A percentile compares a stretch with the other conserved stretches of the same genome.
Evolutionary conservation across 2,113 vertebrate genomes (phyloP).

Genomic region (Ammospiza nelsoni): DNA sequence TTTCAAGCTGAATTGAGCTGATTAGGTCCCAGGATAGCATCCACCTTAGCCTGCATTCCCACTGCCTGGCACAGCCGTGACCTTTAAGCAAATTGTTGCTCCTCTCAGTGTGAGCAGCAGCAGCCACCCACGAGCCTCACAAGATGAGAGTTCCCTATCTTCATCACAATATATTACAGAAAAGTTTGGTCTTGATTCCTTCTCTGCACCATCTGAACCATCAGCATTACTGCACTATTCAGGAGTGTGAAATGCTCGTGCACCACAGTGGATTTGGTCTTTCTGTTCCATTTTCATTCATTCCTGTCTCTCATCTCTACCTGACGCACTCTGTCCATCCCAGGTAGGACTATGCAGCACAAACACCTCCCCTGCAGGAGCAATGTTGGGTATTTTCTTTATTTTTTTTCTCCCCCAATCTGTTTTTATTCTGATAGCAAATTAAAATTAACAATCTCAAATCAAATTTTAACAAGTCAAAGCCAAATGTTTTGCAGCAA

Average conservation of each 20-base stretch:
- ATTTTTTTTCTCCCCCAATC: accelerated
- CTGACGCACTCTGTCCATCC: background rate
- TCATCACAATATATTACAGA: background rate
- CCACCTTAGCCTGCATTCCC: constrained; percentile 54
- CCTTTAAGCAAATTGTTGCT: constrained; percentile 47
- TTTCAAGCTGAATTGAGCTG: constrained; percentile 56
- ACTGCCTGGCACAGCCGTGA: constrained; percentile 27
- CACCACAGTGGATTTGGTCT: background rate
- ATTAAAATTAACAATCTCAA: background rate
- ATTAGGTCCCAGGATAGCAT: constrained; percentile 69
- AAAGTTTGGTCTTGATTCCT: background rate
- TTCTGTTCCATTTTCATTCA: background rate
- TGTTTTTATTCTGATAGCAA: background rate
- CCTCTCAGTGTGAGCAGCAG: background rate
- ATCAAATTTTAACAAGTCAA: background rate
- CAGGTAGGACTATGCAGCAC: background rate
- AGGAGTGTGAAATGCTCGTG: background rate
- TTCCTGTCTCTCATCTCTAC: background rate
- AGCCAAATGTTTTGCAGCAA: background rate
- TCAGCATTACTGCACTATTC: background rate
- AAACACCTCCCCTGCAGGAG: background rate
- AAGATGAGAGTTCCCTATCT: background rate
- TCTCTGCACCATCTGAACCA: background rate
- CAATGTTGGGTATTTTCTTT: background rate
- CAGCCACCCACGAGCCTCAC: background rate